These are phyloP conservation scores for Aphaenogaster ashmeadi DNA, from an alignment of 1,140 invertebrate species.

Conservation along the genomic window DNA sequence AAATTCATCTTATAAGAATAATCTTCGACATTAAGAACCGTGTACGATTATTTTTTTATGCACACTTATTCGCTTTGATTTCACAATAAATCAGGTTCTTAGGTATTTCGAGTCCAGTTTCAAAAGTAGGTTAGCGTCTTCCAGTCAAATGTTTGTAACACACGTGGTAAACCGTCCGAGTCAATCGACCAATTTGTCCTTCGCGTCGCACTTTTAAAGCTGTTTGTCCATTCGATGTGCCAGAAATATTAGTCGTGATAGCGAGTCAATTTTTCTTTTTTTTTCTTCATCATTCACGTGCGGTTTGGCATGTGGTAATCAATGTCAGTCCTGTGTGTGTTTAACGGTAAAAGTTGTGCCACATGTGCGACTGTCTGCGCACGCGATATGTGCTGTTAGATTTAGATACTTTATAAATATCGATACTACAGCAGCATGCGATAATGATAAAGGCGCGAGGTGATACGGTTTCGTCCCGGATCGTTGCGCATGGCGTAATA, in stretches of 20 bases:
- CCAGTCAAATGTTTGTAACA: not conserved
- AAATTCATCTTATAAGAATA: not conserved
- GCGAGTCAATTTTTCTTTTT: not conserved
- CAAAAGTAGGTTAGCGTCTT: constrained; percentile 1
- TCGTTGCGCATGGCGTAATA: constrained; percentile 50
- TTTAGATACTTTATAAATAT: constrained; percentile 64
- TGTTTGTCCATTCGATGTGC: not conserved
- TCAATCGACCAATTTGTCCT: constrained; percentile 12
- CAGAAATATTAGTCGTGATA: constrained; percentile 14
- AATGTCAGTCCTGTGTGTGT: not conserved
- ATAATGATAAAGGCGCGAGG: constrained; percentile 63
- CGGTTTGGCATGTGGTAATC: not conserved
- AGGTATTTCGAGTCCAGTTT: not conserved
- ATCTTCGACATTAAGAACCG: not conserved
- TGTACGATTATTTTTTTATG: not conserved
- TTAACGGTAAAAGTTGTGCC: constrained; percentile 57
- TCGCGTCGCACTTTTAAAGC: not conserved
- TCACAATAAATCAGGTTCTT: not conserved
- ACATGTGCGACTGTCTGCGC: not conserved
- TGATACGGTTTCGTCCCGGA: constrained; percentile 38
- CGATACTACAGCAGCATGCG: constrained; percentile 45
- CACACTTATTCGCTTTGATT: not conserved
- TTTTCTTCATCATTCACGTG: not conserved
- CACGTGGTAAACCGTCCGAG: not conserved
- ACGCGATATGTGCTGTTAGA: constrained; percentile 24